Conservation (phyloP, 1,140 invertebrate genomes). For the Caerostris extrusa region DNA sequence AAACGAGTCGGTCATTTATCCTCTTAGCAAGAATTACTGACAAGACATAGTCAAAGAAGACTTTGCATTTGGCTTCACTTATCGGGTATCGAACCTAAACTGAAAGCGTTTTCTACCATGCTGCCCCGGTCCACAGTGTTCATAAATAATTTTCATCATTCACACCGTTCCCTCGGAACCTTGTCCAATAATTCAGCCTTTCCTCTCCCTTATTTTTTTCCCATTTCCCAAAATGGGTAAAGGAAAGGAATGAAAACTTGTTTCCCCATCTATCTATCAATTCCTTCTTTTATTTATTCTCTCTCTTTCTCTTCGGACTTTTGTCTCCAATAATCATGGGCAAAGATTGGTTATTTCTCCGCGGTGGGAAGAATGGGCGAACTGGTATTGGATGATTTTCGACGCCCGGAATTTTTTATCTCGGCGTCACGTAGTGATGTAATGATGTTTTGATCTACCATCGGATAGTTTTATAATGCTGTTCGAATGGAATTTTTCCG, state of each 20-base stretch:
- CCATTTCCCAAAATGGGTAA: no score
- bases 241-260: not conserved
- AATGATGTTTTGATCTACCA: conserved; percentile 30
- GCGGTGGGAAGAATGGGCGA: not conserved
- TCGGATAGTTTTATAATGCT: not conserved
- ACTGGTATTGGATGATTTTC: not conserved
- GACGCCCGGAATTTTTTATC: not conserved
- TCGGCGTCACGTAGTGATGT: not conserved
- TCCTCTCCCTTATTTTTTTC: no score
- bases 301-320: not conserved
- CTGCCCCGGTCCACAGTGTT: no score
- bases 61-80: no score
- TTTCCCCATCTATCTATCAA: not conserved
- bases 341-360: conserved; percentile 12
- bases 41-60: no score
- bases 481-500: not conserved
- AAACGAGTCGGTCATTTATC: no score
- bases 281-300: not conserved
- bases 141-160: no score
- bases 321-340: conserved; percentile 27
- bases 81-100: no score
- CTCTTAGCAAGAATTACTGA: no score
- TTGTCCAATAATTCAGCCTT: no score
- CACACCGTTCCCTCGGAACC: no score
- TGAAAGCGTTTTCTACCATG: no score